These are phyloP conservation scores for Saxicola maurus DNA, from an alignment of 2,797 vertebrate genomes.

Conservation along the genomic window DNA sequence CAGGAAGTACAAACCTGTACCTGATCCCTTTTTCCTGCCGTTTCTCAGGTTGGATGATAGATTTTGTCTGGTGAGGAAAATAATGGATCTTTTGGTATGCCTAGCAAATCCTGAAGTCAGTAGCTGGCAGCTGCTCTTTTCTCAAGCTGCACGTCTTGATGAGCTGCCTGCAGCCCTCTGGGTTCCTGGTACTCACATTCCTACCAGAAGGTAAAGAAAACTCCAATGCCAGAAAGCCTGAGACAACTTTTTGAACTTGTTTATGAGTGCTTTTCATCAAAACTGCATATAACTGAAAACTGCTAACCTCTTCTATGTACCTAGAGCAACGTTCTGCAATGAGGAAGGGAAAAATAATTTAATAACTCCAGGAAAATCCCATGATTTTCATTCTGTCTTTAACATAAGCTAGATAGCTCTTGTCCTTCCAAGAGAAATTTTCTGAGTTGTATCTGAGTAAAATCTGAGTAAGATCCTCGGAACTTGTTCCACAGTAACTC, in stretches of 20 bases:
- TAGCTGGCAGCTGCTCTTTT: background rate
- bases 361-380: background rate
- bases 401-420: background rate
- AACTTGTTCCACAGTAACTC: background rate
- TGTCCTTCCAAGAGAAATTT: background rate
- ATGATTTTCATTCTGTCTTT: background rate
- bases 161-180: background rate
- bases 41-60: background rate
- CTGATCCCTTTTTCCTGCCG: background rate
- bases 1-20: background rate
- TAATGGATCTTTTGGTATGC: background rate
- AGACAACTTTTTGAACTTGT: background rate
- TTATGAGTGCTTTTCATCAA: background rate
- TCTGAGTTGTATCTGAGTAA: background rate
- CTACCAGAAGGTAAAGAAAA: background rate
- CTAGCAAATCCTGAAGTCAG: background rate
- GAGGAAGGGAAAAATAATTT: background rate
- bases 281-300: background rate
- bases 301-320: background rate
- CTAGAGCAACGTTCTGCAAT: background rate
- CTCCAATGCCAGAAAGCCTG: background rate
- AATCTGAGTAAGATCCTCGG: background rate
- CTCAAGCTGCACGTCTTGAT: background rate
- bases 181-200: background rate
- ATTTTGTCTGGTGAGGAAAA: background rate